Evolutionary conservation across 2,888 invertebrate species (phyloP), one percentile per base, ranked within the genome.

Genomic region (Fissipunctia ypsillon): DNA sequence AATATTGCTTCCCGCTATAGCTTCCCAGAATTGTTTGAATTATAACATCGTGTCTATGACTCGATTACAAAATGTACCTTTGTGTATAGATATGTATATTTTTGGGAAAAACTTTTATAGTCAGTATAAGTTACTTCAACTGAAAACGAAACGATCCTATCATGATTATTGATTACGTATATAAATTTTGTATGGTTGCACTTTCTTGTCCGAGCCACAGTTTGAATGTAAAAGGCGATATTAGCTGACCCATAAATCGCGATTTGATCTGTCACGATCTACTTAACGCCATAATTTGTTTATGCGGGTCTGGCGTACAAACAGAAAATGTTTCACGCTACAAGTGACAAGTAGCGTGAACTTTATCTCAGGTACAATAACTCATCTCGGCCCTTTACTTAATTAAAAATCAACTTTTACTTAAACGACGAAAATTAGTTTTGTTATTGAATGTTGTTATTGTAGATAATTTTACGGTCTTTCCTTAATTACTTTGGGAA

Each of bases 201-300:
- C 92, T 92, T 90, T 93, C 92, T 92, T 92, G 86, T 81, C 69
- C 73, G 56, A 72, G 69, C 64, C 76, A 80, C 76, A 83, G 63
- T 84, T 83, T 83, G 60, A 91, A 85, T 81, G 83, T 81, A 84
- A 83, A 87, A 88, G 74, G 77, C 81, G 78, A 91, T 93, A 93
- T 91, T 88, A 87, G 86, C 86, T 94, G 95, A 94, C 94, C 95
- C 91, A 93, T 93, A 94, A 94, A 93, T 93, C 70, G 89, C 90
- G 91, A 94, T 91, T 86, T 84, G 89, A 90, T 95, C 93, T 93
- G 95, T 95, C 90, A 93, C 95, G 96, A 93, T 94, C 96, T 95
- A 95, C 91, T 96, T 94, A 90, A 81, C 91, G 88, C 86, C 69
- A 80, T 91, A 91, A 91, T 91, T 89, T 85, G 88, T 86, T 84